Percentiles rank a stretch among this genome's conserved stretches.
These are phyloP conservation scores for Pseudopipra pipra DNA, from an alignment of 2,113 vertebrate genomes.

Conservation along the genomic window DNA sequence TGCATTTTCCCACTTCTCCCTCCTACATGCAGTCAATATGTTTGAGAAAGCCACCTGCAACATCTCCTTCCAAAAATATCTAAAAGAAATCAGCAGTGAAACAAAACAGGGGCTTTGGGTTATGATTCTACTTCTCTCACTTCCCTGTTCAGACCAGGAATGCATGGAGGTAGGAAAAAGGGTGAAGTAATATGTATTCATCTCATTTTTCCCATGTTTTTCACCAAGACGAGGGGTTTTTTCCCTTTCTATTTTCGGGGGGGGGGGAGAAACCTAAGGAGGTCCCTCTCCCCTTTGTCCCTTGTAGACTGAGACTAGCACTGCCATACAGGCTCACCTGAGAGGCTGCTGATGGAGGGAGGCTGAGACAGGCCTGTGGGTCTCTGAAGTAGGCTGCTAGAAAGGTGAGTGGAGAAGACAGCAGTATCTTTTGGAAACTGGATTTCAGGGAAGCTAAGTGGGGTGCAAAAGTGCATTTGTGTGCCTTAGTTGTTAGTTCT, in stretches of 20 bases:
- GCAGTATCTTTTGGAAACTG: background rate
- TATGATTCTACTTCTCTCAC: background rate
- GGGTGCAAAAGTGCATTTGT: background rate
- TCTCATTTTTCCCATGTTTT: background rate
- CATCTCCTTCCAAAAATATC: background rate
- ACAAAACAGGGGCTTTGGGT: background rate
- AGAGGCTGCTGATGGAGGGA: background rate
- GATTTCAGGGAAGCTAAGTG: background rate
- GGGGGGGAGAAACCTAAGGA: background rate
- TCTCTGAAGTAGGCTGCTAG: background rate
- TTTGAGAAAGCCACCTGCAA: background rate
- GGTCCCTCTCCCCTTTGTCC: background rate
- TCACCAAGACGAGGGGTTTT: background rate
- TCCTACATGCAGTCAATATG: fast-evolving
- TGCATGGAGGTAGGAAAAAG: background rate
- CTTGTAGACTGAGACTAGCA: background rate
- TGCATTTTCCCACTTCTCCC: background rate
- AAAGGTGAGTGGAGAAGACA: background rate
- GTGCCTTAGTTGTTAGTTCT: background rate
- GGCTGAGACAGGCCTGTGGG: background rate
- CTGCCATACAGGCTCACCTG: background rate
- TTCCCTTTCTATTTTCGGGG: background rate
- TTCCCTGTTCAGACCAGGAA: background rate
- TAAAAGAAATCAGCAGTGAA: background rate
- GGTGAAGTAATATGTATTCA: background rate